Percentiles rank a stretch among this genome's conserved stretches.
These are phyloP conservation scores for Drosophila cardini DNA, from an alignment of 1,140 invertebrate species.

Conservation along the genomic window DNA sequence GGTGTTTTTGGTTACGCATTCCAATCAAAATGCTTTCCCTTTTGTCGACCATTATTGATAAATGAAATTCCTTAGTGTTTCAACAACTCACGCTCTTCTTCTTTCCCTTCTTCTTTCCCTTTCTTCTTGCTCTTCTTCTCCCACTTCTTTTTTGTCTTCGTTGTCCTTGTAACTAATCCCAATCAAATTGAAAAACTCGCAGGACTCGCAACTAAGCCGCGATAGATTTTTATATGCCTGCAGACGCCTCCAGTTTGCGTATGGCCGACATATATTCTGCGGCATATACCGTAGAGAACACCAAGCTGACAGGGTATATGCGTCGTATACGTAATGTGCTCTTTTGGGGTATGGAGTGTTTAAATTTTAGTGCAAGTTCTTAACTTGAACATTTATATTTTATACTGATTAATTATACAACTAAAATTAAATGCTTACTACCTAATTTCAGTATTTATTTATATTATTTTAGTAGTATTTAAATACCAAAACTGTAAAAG, in stretches of 20 bases:
- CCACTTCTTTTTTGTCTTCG: neutral
- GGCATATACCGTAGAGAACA: neutral
- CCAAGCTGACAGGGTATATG: neutral
- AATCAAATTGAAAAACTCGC: constrained; percentile 49
- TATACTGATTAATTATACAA: too few relatives aligned
- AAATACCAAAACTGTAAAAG: too few relatives aligned
- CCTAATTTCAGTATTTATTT: too few relatives aligned
- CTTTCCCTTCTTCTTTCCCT: neutral
- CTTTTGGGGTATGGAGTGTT: too few relatives aligned
- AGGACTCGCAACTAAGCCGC: constrained; percentile 27
- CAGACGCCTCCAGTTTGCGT: constrained; percentile 11
- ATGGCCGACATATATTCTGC: constrained; percentile 21
- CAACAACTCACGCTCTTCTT: neutral
- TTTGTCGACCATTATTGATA: constrained; percentile 65
- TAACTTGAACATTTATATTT: too few relatives aligned
- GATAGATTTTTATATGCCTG: constrained; percentile 44
- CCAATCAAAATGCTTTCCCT: constrained; percentile 20
- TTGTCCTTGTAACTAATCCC: constrained; percentile 26
- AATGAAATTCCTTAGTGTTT: constrained; percentile 69
- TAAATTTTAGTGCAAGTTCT: too few relatives aligned
- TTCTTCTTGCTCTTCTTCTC: too few relatives aligned
- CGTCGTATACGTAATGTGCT: neutral
- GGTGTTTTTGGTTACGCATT: constrained; percentile 7
- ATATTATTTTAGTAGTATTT: too few relatives aligned
- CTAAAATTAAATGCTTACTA: too few relatives aligned